Evolutionary conservation across 2,888 invertebrate genomes (phyloP), one percentile per base, ranked within the genome.

Genomic region (Caenorhabditis sp.): DNA sequence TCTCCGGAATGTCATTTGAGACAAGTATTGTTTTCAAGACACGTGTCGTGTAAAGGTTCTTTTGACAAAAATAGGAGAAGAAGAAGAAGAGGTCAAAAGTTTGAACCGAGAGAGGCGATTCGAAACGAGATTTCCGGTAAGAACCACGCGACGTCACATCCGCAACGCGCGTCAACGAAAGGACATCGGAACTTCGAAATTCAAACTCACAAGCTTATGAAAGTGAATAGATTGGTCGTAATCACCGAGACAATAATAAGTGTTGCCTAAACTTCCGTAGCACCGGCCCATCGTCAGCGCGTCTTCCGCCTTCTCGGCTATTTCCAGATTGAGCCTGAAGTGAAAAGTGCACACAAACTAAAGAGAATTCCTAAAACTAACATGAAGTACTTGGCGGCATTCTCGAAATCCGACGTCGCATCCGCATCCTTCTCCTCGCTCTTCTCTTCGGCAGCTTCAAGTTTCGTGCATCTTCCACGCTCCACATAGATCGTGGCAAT

Each of bases 191-290:
- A n/a, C n/a, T n/a, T n/a, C n/a, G 48, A 48, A 9, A 56, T 9
- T 9, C 1, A 32, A 66, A 70, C 76, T 76, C 24, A 76, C 76
- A 63, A 70, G 70, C 26, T 78, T 78, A 53, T 78, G 78, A 58
- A 62, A 78, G 26, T 68, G 50, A 22, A 78, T 73, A 32, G 78
- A 66, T 62, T 72, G 39, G 13, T 78, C 72, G 55, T 78, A 78
- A 43, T 78, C 58, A 27, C 62, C 58, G 20, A 78, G 68, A 68
- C 78, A 78, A 43, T 78, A 78, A 32, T 66, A 73, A 41, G 68
- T 59, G 53, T 78, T 78, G 30, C 78, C 78, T 46, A 78, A 52
- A 24, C 78, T 78, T 20, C 78, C 78, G 39, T 78, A 78, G 61
- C 70, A 72, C 46, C 78, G 15, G 15, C 78, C 78, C 61, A 68